These are phyloP conservation scores for Lagopus muta DNA, from an alignment of 2,113 vertebrate genomes.

Conservation along the genomic window DNA sequence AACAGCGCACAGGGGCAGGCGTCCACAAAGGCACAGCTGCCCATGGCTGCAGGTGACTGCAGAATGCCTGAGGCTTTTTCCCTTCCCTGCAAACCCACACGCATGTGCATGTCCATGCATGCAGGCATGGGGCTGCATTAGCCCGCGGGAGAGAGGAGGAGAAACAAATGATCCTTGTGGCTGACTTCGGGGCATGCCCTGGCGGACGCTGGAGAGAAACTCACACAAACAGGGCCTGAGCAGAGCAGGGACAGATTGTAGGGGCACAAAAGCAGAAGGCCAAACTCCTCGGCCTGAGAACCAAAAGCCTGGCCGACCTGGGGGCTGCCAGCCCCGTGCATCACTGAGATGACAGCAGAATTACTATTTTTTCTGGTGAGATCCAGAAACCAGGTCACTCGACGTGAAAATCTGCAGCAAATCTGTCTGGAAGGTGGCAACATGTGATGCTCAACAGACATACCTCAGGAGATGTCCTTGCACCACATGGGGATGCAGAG, in stretches of 20 bases:
- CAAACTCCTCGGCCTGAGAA: conserved; percentile 31
- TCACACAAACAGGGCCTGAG: neutral
- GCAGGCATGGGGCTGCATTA: neutral
- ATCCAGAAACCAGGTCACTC: conserved; percentile 56
- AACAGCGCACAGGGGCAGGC: neutral
- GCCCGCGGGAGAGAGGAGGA: neutral
- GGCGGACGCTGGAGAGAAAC: fast-evolving
- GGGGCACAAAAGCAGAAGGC: neutral
- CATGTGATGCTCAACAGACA: conserved; percentile 33
- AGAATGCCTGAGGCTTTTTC: neutral
- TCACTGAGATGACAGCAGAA: conserved; percentile 38
- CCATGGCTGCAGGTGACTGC: fast-evolving
- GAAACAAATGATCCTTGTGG: neutral
- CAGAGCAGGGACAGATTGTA: neutral
- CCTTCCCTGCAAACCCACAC: fast-evolving
- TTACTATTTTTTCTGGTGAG: conserved; percentile 46
- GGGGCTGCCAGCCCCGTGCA: conserved; percentile 38
- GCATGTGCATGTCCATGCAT: neutral
- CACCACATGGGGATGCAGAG: neutral
- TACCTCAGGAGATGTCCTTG: neutral
- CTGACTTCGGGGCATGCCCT: neutral
- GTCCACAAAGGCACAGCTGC: neutral
- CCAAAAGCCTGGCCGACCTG: neutral
- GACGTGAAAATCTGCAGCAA: conserved; percentile 36
- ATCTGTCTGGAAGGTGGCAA: conserved; percentile 46